phyloP scores from a whole-genome alignment of 2,113 vertebrate genomes.

The Patagioenas fasciata region DNA sequence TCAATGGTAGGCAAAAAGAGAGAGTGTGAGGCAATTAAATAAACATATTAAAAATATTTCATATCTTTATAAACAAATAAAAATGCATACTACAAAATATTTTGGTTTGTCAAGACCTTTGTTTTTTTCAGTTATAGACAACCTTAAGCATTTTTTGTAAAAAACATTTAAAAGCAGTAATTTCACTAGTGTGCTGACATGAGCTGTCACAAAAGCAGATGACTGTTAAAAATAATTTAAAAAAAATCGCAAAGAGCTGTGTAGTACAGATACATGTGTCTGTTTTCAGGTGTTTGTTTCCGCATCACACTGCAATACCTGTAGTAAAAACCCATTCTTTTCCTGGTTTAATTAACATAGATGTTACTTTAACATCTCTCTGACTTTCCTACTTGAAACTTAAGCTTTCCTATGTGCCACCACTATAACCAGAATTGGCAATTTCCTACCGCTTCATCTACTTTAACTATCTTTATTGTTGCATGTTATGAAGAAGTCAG shows the following conservation, averaged over 20 bases:
- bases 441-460: background rate
- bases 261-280: background rate
- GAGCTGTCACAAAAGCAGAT: background rate
- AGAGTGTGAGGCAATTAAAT: background rate
- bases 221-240: background rate
- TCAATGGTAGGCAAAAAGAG: background rate
- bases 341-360: background rate
- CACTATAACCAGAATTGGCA: background rate
- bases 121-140: background rate
- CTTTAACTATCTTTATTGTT: background rate
- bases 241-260: background rate
- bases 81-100: background rate
- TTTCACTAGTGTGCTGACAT: background rate
- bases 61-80: background rate
- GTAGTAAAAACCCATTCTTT: accelerated
- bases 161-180: background rate
- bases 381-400: background rate
- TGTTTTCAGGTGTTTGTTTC: background rate
- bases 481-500: background rate
- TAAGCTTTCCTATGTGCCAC: background rate
- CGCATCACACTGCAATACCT: background rate
- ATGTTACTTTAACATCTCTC: background rate
- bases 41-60: background rate
- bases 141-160: background rate
- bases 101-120: background rate